phyloP scores from a whole-genome alignment of 1,140 invertebrate genomes.

The Heliconius congener region DNA sequence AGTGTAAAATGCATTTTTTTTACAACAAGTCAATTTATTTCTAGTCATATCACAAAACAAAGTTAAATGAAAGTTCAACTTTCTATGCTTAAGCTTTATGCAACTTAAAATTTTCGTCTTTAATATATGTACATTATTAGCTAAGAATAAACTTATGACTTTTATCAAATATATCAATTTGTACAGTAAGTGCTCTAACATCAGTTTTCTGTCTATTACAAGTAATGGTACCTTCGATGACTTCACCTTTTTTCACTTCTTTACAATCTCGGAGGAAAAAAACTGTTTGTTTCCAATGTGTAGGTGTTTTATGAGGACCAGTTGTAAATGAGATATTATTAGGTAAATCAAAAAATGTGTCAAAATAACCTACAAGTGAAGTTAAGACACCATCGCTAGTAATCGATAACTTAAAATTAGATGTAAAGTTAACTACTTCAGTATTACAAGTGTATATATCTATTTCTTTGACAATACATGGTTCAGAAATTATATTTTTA shows the following conservation, averaged over 20 bases:
- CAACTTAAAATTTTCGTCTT: background rate
- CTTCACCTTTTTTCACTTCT: constrained; percentile 88
- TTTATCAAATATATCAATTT: constrained; percentile 77
- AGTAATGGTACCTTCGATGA: constrained; percentile 84
- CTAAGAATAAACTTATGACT: constrained; percentile 76
- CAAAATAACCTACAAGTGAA: constrained; percentile 96
- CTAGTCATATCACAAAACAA: constrained; percentile 17
- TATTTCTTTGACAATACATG: constrained; percentile 85
- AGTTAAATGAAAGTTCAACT: constrained; percentile 37
- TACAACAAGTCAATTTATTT: background rate
- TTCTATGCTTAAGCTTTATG: constrained; percentile 10
- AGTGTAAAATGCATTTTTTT: background rate
- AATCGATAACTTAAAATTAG: constrained; percentile 88
- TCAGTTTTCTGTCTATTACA: constrained; percentile 80
- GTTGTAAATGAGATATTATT: constrained; percentile 86
- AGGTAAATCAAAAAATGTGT: constrained; percentile 91
- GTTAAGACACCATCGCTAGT: constrained; percentile 89
- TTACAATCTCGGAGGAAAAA: constrained; percentile 91
- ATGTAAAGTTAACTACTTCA: constrained; percentile 90
- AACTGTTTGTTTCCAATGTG: constrained; percentile 99
- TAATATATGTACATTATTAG: constrained; percentile 44
- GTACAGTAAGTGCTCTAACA: constrained; percentile 68
- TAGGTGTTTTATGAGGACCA: constrained; percentile 87
- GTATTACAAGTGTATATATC: constrained; percentile 92
- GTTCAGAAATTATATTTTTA: constrained; percentile 89